A percentile compares a stretch with the other conserved stretches of the same genome.
Conservation (phyloP, 1,140 invertebrate genomes). For the Eriocheir sinensis region DNA sequence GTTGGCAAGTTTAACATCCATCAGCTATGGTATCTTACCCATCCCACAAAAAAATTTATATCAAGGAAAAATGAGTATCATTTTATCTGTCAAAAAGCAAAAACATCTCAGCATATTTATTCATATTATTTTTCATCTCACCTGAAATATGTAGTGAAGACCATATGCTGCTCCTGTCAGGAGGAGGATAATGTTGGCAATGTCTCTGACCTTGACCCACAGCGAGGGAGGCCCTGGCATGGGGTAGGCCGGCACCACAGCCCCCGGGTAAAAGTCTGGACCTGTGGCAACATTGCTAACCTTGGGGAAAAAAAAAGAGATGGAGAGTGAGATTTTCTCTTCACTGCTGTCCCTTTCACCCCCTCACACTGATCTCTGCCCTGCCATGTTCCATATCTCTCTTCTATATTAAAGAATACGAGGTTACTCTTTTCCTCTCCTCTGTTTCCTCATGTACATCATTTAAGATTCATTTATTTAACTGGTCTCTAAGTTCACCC, state of each 20-base stretch:
- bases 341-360: not conserved
- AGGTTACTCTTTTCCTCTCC: not conserved
- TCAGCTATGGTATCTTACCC: not conserved
- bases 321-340: not conserved
- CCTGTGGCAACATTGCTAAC: not conserved
- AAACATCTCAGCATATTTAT: not conserved
- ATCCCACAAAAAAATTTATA: not conserved
- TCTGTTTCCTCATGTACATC: not conserved
- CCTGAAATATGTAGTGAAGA: constrained; percentile 56
- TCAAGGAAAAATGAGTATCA: not conserved
- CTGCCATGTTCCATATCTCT: not conserved
- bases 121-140: not conserved
- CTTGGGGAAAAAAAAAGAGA: too few species aligned
- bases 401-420: not conserved
- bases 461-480: not conserved
- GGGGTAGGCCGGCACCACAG: constrained; percentile 35
- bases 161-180: constrained; percentile 70
- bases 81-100: not conserved
- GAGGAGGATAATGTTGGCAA: constrained; percentile 58
- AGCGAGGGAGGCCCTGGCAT: constrained; percentile 2
- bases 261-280: not conserved
- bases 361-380: too few species aligned
- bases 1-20: not conserved
- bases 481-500: not conserved
- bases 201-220: constrained; percentile 56